These are phyloP conservation scores for Tinea trinotella DNA, from an alignment of 2,888 invertebrate genomes.

Conservation along the genomic window DNA sequence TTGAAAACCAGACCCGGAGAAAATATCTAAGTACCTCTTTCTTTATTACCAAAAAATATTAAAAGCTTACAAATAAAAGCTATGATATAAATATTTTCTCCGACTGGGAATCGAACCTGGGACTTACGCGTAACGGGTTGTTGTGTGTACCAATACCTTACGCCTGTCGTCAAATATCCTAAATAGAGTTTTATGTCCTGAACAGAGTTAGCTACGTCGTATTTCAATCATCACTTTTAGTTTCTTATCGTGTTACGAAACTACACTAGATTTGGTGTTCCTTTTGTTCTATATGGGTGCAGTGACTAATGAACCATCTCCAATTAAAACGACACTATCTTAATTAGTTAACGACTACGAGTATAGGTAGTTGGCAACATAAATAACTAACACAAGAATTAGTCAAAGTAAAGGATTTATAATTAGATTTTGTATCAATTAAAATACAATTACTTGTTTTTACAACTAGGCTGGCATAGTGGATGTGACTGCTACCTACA, in stretches of 20 bases:
- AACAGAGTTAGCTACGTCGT: background rate
- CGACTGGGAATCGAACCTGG: too few relatives aligned
- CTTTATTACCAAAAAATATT: too few relatives aligned
- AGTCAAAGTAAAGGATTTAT: background rate
- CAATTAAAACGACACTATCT: constrained; percentile 15
- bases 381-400: constrained; percentile 3
- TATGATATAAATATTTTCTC: too few relatives aligned
- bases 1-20: too few relatives aligned
- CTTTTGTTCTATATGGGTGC: background rate
- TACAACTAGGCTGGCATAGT: too few relatives aligned
- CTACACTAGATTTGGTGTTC: background rate
- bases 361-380: background rate
- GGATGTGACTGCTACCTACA: too few relatives aligned
- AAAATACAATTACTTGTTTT: too few relatives aligned
- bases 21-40: too few relatives aligned
- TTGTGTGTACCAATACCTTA: too few relatives aligned
- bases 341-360: constrained; percentile 13
- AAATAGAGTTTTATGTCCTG: background rate
- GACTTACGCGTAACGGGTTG: too few relatives aligned
- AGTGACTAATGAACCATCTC: constrained; percentile 10
- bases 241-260: background rate
- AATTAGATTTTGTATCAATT: background rate
- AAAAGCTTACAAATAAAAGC: too few relatives aligned
- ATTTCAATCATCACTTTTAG: background rate
- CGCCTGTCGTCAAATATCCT: too few relatives aligned